phyloP scores from a whole-genome alignment of 2,113 vertebrate species.

The Tylochromis polylepis region DNA sequence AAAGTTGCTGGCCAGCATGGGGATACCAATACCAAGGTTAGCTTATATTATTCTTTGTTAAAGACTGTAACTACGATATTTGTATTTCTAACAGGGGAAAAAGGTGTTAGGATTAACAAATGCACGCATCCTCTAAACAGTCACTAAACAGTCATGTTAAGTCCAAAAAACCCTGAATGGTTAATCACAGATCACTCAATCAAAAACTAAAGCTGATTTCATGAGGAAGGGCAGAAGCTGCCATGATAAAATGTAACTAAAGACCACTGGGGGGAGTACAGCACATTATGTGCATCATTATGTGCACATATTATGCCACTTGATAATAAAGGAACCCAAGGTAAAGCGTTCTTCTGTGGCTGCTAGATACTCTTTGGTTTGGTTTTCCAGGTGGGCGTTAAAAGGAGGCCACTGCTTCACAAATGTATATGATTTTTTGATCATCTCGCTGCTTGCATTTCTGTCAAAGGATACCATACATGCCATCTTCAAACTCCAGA shows the following conservation, averaged over 20 bases:
- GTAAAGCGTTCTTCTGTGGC: neutral
- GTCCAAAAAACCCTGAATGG: neutral
- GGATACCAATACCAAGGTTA: constrained; percentile 97
- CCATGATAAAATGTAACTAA: neutral
- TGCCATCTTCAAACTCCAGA: constrained; percentile 95
- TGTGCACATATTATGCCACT: neutral
- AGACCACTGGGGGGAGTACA: neutral
- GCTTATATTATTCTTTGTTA: constrained; percentile 71
- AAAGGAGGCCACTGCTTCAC: neutral
- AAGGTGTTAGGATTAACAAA: neutral
- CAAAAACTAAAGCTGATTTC: neutral
- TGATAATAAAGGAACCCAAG: neutral
- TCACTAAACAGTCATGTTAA: neutral
- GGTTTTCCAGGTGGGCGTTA: neutral
- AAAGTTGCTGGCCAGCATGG: constrained; percentile 95
- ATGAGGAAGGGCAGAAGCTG: neutral
- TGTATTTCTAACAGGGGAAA: neutral
- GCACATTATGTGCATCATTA: neutral
- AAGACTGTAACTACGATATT: constrained; percentile 1
- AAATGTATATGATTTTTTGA: neutral
- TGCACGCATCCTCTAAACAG: neutral
- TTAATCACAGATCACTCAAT: neutral
- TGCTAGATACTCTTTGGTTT: neutral
- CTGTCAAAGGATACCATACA: constrained; percentile 94
- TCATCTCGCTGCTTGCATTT: neutral